Conservation (phyloP, 2,797 vertebrate genomes). For the Rhincodon typus region DNA sequence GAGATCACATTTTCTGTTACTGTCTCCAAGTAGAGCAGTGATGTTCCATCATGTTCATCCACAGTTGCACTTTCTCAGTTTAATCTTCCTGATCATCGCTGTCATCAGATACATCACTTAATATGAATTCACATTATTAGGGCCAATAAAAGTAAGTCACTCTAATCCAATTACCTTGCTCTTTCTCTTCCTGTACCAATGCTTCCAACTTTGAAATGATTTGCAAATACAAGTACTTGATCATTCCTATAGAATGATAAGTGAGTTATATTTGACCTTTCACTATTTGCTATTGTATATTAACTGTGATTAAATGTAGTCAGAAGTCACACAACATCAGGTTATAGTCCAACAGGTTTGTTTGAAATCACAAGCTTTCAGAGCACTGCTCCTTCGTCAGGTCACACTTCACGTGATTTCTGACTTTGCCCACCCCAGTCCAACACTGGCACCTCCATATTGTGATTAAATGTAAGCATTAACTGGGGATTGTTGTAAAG, state of each 20-base stretch:
- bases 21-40: neutral
- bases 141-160: no score
- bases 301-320: no score
- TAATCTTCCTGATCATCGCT: neutral
- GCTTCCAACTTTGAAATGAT: constrained; percentile 57
- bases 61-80: neutral
- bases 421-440: no score
- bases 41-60: neutral
- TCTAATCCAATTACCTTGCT: fast-evolving
- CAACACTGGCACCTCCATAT: no score
- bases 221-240: constrained; percentile 58
- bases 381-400: no score
- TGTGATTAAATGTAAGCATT: no score
- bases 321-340: no score
- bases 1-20: neutral
- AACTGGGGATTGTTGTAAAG: no score
- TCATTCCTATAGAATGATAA: constrained; percentile 56
- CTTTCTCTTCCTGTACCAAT: constrained; percentile 36
- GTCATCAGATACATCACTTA: constrained; percentile 52
- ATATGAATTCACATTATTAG: constrained; percentile 43
- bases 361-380: no score
- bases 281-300: neutral
- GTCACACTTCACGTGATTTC: no score
- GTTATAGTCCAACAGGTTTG: no score
- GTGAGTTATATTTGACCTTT: neutral